Evolutionary conservation across 2,113 vertebrate genomes (phyloP), one percentile per base, ranked within the genome.

Genomic region (Thunnus maccoyii): DNA sequence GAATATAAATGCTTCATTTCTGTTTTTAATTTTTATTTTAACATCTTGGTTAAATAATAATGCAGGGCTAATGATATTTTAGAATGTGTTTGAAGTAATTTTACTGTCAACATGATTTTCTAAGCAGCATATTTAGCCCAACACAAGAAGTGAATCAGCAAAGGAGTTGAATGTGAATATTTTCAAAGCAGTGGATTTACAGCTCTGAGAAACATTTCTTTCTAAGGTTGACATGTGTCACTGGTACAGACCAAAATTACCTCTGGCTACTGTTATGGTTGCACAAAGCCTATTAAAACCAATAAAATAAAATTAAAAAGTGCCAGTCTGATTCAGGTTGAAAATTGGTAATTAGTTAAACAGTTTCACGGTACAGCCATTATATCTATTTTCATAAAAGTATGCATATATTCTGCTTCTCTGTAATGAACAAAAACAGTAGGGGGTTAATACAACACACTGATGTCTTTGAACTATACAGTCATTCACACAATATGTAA

Each of bases 1-100:
- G 44, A 64, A 65, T 20, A 75, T 55, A 3, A 67, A 73, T 20
- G 7, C 47, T 50, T 75, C 14, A 44, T 80, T 44, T 66, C 55
- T 32, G 3, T 15, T 46, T 68, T 54, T 44, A 52, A 62, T 57
- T 71, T 60, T 47, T 48, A 30, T 68, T 50, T 48, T 30, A 62
- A 72, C 44, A 72, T 64, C 18, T 30, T 9, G 20, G 22, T 63
- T 57, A 73, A 81, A 69, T 12, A 62, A 54, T 51, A 36, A 50
- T 77, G 17, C 25, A 54, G 22, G n/a, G 11, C 8, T 64, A 52
- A 60, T 74, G 57, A n/a, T 14, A 47, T 67, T 65, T 62, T 13
- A 27, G 50, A 36, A 48, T 15, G 25, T 71, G 12, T 70, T 64
- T 64, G 46, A 82, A 61, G 61, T 71, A 17, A 50, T 76, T 80